Evolutionary conservation across 2,797 vertebrate species (phyloP).

Genomic region (Chiroxiphia lanceolata): DNA sequence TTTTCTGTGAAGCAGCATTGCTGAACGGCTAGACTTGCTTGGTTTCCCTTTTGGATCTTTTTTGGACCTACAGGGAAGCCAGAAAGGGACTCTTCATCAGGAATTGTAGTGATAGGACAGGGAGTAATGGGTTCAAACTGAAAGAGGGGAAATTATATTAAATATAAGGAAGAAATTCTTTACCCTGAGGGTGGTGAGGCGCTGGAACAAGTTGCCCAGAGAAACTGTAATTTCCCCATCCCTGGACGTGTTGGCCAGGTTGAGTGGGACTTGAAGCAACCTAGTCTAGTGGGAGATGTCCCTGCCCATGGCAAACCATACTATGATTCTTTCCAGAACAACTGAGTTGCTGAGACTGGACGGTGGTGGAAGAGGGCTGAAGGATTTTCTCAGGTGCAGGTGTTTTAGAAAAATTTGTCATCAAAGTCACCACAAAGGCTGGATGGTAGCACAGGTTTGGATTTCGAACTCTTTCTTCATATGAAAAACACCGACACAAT

Average conservation of each 20-base stretch:
- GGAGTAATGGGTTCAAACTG: not conserved
- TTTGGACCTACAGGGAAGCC: not conserved
- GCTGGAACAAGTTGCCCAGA: not conserved
- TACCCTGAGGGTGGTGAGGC: not conserved
- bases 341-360: not conserved
- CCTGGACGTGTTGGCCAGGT: not conserved
- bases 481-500: not conserved
- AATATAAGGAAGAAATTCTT: not conserved
- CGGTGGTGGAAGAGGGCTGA: not conserved
- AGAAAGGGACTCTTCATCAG: not conserved
- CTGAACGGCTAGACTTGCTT: not conserved
- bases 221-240: not conserved
- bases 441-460: not conserved
- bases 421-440: not conserved
- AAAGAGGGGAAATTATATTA: not conserved
- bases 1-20: not conserved
- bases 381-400: not conserved
- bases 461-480: not conserved
- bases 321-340: not conserved
- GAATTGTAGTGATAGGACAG: not conserved
- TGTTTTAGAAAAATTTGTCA: not conserved
- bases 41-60: not conserved
- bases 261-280: not conserved
- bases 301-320: not conserved
- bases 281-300: fast-evolving